Evolutionary conservation across 2,113 vertebrate genomes (phyloP).

Genomic region (Meles meles): DNA sequence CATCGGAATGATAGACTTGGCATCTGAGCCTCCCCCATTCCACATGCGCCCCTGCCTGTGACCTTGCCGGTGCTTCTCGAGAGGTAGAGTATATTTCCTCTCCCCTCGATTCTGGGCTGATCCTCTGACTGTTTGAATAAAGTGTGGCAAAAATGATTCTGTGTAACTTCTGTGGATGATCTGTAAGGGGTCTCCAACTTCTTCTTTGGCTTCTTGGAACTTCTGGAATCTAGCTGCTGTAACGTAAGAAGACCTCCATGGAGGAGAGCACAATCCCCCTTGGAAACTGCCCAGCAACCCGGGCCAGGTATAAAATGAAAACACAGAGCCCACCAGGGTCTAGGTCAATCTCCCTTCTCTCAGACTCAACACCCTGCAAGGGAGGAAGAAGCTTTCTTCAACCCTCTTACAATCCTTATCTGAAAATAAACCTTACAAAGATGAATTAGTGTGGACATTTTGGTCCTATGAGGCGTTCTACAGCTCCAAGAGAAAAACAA

Average conservation of each 20-base stretch:
- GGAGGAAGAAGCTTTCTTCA: background rate
- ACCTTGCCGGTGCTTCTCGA: background rate
- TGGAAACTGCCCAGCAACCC: background rate
- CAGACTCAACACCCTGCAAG: background rate
- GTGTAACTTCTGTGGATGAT: background rate
- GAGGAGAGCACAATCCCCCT: background rate
- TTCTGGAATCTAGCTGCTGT: background rate
- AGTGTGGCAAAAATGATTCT: background rate
- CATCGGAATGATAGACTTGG: background rate
- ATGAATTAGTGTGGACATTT: background rate
- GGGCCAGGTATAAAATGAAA: background rate
- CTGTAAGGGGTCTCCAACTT: background rate
- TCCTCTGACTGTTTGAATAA: background rate
- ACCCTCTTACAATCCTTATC: background rate
- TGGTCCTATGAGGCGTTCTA: background rate
- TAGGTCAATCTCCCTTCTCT: background rate
- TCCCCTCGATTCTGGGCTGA: background rate
- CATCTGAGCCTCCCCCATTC: background rate
- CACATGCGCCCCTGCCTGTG: background rate
- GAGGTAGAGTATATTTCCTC: background rate
- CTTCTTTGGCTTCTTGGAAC: background rate
- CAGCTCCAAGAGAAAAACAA: background rate
- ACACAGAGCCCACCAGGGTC: background rate
- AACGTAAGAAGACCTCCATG: background rate
- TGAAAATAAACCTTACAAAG: background rate